phyloP scores from a whole-genome alignment of 2,888 invertebrate genomes.

The Gibbula magus region DNA sequence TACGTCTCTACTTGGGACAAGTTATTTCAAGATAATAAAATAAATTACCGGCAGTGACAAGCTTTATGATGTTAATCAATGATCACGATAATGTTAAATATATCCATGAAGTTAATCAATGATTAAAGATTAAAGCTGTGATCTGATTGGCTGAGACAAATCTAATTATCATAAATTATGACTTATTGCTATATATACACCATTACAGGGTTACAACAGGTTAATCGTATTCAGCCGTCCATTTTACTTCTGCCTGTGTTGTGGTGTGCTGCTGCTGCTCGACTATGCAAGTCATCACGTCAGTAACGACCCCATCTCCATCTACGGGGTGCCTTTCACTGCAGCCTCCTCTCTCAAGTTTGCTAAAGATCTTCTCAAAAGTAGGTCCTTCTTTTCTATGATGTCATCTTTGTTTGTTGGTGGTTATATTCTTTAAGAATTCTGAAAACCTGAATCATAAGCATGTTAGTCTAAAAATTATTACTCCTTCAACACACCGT shows the following conservation, averaged over 20 bases:
- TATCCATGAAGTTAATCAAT: too few relatives aligned
- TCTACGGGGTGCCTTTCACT: slow-evolving; percentile 77
- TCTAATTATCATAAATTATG: not conserved
- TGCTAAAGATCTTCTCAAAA: slow-evolving; percentile 84
- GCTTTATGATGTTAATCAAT: too few relatives aligned
- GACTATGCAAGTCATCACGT: slow-evolving; percentile 58
- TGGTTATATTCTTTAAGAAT: too few relatives aligned
- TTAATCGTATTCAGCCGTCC: slow-evolving; percentile 95
- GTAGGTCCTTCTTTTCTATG: slow-evolving; percentile 50
- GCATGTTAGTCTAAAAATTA: too few relatives aligned
- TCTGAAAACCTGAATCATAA: too few relatives aligned
- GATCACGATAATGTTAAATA: too few relatives aligned
- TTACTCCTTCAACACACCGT: too few relatives aligned
- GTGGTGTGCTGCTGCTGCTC: slow-evolving; percentile 76
- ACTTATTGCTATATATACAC: too few relatives aligned
- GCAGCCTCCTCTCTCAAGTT: slow-evolving; percentile 81
- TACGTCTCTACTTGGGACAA: too few relatives aligned
- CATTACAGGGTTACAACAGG: slow-evolving; percentile 87
- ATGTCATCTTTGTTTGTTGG: too few relatives aligned
- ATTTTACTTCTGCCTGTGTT: slow-evolving; percentile 92
- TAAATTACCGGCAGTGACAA: too few relatives aligned
- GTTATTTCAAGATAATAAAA: too few relatives aligned
- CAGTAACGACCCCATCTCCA: slow-evolving; percentile 57
- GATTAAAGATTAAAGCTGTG: not conserved
- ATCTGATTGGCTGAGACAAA: not conserved